These are phyloP conservation scores for Megaceryle alcyon DNA, from an alignment of 2,797 vertebrate genomes.

Conservation along the genomic window DNA sequence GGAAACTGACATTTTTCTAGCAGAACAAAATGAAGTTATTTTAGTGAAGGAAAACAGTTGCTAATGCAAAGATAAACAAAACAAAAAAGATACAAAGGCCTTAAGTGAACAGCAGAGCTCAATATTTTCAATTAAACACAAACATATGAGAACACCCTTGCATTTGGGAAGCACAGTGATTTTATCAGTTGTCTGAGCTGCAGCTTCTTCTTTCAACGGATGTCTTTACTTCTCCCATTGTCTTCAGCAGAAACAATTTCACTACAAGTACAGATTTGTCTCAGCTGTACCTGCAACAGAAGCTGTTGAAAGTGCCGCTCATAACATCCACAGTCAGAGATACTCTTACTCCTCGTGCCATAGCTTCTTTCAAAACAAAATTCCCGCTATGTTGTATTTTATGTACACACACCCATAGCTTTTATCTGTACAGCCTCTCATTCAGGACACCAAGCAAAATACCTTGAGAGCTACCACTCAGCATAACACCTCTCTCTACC, in stretches of 20 bases:
- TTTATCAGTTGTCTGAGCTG: background rate
- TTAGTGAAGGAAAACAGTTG: background rate
- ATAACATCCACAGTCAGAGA: background rate
- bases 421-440: background rate
- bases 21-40: background rate
- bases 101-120: background rate
- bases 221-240: background rate
- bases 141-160: background rate
- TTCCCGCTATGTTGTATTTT: rapidly evolving
- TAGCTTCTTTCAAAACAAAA: background rate
- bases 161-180: background rate
- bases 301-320: background rate
- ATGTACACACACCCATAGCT: background rate
- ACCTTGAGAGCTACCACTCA: background rate
- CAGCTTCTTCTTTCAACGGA: background rate
- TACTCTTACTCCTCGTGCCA: rapidly evolving
- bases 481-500: rapidly evolving
- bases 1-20: background rate
- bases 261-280: background rate
- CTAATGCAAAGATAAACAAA: background rate
- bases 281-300: background rate
- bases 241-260: background rate
- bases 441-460: background rate
- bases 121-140: background rate
- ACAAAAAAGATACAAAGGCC: background rate